Conservation (phyloP, 2,888 invertebrate species). For the Apotomis capreana region DNA sequence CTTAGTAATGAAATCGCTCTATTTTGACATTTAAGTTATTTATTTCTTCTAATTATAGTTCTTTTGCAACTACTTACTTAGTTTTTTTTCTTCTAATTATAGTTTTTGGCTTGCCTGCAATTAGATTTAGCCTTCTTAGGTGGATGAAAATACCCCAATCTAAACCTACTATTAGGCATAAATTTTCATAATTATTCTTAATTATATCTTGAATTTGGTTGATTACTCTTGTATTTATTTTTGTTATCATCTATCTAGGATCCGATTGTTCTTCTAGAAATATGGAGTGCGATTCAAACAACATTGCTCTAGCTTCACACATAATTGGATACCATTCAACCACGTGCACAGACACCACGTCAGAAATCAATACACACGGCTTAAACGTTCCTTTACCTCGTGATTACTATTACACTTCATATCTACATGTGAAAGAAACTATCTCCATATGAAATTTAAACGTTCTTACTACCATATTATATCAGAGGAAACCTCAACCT, state of each 20-base stretch:
- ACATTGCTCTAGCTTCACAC: background rate
- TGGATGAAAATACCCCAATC: too few relatives aligned
- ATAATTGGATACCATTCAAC: slow-evolving; percentile 42
- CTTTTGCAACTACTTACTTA: too few relatives aligned
- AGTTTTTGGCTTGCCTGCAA: too few relatives aligned
- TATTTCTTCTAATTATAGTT: too few relatives aligned
- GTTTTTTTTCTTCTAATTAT: too few relatives aligned
- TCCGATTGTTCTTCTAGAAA: background rate
- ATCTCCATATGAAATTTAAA: slow-evolving; percentile 4
- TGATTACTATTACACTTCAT: slow-evolving; percentile 60
- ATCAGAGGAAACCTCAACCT: slow-evolving; percentile 1
- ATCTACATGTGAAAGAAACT: slow-evolving; percentile 9
- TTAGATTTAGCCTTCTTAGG: too few relatives aligned
- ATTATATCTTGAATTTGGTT: too few relatives aligned
- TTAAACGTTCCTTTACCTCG: slow-evolving; percentile 70
- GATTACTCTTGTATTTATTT: too few relatives aligned
- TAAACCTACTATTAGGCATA: too few relatives aligned
- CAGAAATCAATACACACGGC: slow-evolving; percentile 61
- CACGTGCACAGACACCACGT: slow-evolving; percentile 58
- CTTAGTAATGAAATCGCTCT: too few relatives aligned
- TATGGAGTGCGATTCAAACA: background rate
- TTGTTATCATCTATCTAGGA: background rate
- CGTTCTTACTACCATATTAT: slow-evolving; percentile 7
- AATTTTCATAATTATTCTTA: too few relatives aligned
- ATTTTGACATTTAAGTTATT: too few relatives aligned